phyloP scores from a whole-genome alignment of 1,140 invertebrate species.

The Psix sp. region DNA sequence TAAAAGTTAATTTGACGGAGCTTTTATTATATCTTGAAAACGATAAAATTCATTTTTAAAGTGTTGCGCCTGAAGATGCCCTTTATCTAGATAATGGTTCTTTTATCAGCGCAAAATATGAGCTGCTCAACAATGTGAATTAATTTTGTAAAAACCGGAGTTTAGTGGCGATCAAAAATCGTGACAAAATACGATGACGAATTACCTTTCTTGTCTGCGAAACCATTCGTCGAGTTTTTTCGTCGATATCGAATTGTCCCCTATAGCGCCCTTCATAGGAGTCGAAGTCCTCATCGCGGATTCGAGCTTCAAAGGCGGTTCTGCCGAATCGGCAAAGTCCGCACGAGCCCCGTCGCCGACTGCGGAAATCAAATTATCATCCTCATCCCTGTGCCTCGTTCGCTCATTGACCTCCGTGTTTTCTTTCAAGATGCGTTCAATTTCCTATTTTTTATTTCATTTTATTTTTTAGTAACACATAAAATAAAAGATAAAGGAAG shows the following conservation, averaged over 20 bases:
- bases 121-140: not conserved
- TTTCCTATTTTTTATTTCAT: constrained; percentile 35
- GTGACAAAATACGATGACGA: constrained; percentile 17
- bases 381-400: constrained; percentile 16
- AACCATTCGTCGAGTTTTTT: constrained; percentile 54
- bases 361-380: constrained; percentile 54
- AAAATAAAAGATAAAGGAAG: constrained; percentile 10
- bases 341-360: constrained; percentile 30
- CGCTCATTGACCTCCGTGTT: constrained; percentile 39
- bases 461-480: constrained; percentile 6
- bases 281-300: constrained; percentile 60
- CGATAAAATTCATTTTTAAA: no score
- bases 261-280: constrained; percentile 57
- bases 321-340: constrained; percentile 57
- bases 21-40: no score
- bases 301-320: constrained; percentile 49
- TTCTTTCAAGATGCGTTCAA: constrained; percentile 46
- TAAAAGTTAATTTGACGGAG: no score
- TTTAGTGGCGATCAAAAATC: constrained; percentile 1
- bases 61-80: no score
- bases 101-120: not conserved
- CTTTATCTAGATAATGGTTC: not conserved
- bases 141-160: not conserved
- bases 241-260: constrained; percentile 50
- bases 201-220: constrained; percentile 36